Evolutionary conservation across 2,888 invertebrate genomes (phyloP).

Genomic region (Himalopsyche japonica): DNA sequence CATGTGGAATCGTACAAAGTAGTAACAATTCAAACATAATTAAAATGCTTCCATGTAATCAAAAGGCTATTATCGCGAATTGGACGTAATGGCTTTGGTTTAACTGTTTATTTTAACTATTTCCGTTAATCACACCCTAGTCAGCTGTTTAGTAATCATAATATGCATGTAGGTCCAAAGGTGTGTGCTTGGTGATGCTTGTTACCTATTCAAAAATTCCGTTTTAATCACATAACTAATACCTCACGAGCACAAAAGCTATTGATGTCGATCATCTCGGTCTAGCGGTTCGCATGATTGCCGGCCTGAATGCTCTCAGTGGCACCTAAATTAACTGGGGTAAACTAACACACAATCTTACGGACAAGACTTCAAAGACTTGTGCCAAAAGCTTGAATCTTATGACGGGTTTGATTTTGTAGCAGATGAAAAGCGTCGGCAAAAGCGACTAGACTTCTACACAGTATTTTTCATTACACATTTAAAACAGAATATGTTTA

Average conservation of each 20-base stretch:
- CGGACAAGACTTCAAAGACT: too few species aligned
- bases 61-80: too few species aligned
- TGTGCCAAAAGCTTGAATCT: too few species aligned
- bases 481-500: too few species aligned
- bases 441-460: too few species aligned
- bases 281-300: slow-evolving; percentile 32
- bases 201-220: not conserved
- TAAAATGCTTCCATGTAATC: too few species aligned
- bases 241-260: not conserved
- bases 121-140: not conserved
- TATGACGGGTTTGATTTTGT: too few species aligned
- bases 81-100: too few species aligned
- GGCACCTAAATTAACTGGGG: not conserved
- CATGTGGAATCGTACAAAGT: too few species aligned
- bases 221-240: not conserved
- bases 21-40: too few species aligned
- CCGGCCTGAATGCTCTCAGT: slow-evolving; percentile 17
- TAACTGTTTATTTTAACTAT: not conserved
- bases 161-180: not conserved
- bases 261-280: slow-evolving; percentile 29
- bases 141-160: not conserved
- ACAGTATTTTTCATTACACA: too few species aligned
- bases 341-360: not conserved
- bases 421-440: too few species aligned
- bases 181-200: not conserved